Percentiles rank a stretch among this genome's conserved stretches.
Conservation (phyloP, 2,888 invertebrate genomes). For the Thyatira batis region DNA sequence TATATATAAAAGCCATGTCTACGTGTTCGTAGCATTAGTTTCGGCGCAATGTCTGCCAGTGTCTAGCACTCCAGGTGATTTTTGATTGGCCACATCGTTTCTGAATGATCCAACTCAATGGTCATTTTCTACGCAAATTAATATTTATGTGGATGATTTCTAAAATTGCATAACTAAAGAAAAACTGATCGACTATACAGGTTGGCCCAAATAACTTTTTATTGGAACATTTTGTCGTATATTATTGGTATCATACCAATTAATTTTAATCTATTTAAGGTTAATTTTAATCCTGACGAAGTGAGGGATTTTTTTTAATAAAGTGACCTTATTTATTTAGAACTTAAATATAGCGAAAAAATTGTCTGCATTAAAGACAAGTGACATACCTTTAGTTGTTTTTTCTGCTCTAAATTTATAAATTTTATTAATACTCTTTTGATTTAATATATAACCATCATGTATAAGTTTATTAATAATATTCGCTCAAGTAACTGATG, state of each 20-base stretch:
- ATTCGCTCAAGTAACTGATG: neutral
- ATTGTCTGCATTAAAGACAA: too few relatives aligned
- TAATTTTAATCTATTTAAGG: too few relatives aligned
- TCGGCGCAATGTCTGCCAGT: neutral
- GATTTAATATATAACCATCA: too few relatives aligned
- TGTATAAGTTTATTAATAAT: neutral
- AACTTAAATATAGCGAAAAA: too few relatives aligned
- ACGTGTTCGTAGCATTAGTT: neutral
- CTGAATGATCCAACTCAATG: conserved; percentile 42
- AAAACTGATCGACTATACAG: conserved; percentile 6
- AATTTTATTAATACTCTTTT: too few relatives aligned
- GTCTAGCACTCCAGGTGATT: neutral
- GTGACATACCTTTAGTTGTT: too few relatives aligned
- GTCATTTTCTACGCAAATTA: conserved; percentile 50
- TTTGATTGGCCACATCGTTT: conserved; percentile 38
- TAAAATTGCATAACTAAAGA: conserved; percentile 46
- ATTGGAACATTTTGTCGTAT: neutral
- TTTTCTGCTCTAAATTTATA: too few relatives aligned
- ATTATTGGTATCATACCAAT: neutral
- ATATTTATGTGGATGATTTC: conserved; percentile 50
- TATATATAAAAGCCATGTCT: neutral
- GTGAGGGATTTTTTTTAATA: too few relatives aligned
- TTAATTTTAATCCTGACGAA: too few relatives aligned
- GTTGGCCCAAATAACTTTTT: neutral
- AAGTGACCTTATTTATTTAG: too few relatives aligned